These are phyloP conservation scores for Trididemnum clinides DNA, from an alignment of 23 tunicate species.

Conservation along the genomic window DNA sequence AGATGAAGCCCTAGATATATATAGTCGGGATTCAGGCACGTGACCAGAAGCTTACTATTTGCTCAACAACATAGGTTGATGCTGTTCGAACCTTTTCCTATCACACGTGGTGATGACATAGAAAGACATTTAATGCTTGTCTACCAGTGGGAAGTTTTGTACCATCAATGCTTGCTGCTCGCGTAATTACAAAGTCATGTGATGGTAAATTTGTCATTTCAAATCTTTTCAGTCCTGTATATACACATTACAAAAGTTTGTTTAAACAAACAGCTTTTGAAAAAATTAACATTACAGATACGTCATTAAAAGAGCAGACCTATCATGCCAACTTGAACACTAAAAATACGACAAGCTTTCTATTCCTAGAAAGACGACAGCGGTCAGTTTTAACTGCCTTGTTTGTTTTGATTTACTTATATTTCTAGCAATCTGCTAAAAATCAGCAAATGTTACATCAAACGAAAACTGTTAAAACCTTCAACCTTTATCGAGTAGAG, in stretches of 20 bases:
- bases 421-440: too few species aligned
- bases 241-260: not conserved
- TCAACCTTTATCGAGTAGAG: too few species aligned
- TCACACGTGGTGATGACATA: not conserved
- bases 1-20: not conserved
- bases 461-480: too few species aligned
- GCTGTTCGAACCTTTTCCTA: not conserved
- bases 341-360: too few species aligned
- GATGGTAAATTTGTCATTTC: not conserved
- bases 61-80: not conserved
- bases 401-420: too few species aligned
- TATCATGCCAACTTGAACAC: too few species aligned
- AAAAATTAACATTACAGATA: not conserved
- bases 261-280: not conserved
- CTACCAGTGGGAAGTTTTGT: slow-evolving; percentile 1
- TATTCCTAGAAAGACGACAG: too few species aligned
- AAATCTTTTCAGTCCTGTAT: not conserved
- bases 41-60: not conserved
- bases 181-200: not conserved
- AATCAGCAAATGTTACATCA: too few species aligned
- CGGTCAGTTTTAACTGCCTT: too few species aligned
- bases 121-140: not conserved
- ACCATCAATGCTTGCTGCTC: slow-evolving; percentile 5
- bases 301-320: too few species aligned
- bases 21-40: not conserved